These are phyloP conservation scores for Ariopsis seemanni DNA, from an alignment of 2,113 vertebrate genomes.

Conservation along the genomic window DNA sequence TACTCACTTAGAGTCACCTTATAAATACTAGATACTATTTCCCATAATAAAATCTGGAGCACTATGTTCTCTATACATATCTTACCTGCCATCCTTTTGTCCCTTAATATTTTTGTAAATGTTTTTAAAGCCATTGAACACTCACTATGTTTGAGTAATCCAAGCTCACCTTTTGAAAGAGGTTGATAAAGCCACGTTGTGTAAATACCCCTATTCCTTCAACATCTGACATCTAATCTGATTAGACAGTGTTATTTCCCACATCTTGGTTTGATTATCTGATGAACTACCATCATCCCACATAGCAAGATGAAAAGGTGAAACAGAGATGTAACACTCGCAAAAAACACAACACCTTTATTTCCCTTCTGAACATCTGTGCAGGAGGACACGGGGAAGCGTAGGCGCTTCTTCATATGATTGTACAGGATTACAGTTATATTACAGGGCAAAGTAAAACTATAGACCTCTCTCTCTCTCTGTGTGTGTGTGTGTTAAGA, in stretches of 20 bases:
- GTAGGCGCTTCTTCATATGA: conserved; percentile 57
- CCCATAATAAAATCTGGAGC: background rate
- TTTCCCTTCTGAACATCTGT: conserved; percentile 63
- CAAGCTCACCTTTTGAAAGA: conserved; percentile 63
- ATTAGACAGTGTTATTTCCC: conserved; percentile 56
- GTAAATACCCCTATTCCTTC: conserved; percentile 59
- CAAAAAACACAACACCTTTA: conserved; percentile 58
- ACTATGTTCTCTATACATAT: background rate
- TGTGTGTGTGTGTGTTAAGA: conserved; percentile 5
- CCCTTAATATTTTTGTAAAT: background rate
- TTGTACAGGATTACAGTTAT: conserved; percentile 58
- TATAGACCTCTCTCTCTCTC: background rate
- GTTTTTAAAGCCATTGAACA: conserved; percentile 31
- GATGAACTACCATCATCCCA: conserved; percentile 64
- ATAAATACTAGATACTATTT: background rate
- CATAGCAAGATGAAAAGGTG: conserved; percentile 65
- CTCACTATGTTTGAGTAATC: conserved; percentile 53
- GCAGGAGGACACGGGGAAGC: conserved; percentile 43
- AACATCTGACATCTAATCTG: conserved; percentile 65
- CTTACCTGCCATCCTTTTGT: conserved; percentile 9
- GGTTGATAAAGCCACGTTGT: conserved; percentile 62
- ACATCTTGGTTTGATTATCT: conserved; percentile 62
- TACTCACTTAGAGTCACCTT: background rate
- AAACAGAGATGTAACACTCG: conserved; percentile 69
- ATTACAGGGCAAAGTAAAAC: conserved; percentile 20